Percentiles rank a stretch among this genome's conserved stretches.
Conservation (phyloP, 2,113 vertebrate species). For the Burhinus bistriatus region DNA sequence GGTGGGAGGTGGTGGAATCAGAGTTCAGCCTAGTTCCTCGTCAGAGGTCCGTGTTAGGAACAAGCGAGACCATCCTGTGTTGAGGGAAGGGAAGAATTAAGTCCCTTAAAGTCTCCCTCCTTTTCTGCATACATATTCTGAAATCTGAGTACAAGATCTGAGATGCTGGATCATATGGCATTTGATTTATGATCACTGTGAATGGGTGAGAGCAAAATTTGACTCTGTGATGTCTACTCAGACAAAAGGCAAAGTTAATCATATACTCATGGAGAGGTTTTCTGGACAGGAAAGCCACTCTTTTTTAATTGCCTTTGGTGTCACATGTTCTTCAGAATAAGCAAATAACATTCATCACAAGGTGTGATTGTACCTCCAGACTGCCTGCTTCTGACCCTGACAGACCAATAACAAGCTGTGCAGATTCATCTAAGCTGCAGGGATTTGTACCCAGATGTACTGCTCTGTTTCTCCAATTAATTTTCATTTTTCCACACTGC, state of each 20-base stretch:
- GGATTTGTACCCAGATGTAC: background rate
- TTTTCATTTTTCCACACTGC: background rate
- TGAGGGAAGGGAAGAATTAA: background rate
- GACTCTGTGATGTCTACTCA: background rate
- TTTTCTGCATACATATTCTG: background rate
- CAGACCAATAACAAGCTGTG: background rate
- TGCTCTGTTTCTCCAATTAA: background rate
- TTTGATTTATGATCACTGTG: rapidly evolving
- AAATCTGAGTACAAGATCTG: background rate
- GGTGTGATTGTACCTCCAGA: background rate
- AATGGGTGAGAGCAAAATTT: background rate
- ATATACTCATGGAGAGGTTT: background rate
- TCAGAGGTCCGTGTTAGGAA: background rate
- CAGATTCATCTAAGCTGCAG: background rate
- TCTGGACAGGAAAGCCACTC: background rate
- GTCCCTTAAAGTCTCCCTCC: background rate
- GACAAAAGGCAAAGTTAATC: background rate
- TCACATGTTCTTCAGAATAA: background rate
- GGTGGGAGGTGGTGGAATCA: background rate
- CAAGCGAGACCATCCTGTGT: background rate
- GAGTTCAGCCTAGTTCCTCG: background rate
- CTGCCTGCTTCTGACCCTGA: background rate
- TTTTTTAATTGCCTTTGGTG: background rate
- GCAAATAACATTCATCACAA: background rate
- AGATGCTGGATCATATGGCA: rapidly evolving